These are phyloP conservation scores for Platysteira castanea DNA, from an alignment of 2,113 vertebrate species.

Conservation along the genomic window DNA sequence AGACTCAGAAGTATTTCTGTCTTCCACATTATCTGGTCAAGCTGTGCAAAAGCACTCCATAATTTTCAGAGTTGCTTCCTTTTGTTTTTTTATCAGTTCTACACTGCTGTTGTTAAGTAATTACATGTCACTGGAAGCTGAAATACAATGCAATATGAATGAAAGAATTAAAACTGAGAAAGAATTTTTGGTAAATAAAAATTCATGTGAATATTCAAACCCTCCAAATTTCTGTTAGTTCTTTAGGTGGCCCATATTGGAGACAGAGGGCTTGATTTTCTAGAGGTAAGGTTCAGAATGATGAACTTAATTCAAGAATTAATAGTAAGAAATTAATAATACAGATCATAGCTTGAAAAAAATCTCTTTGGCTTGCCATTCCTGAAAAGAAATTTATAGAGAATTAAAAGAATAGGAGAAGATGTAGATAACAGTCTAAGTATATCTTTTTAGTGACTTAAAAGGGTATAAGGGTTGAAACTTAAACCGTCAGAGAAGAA, in stretches of 20 bases:
- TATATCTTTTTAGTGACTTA: background rate
- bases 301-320: background rate
- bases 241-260: accelerated
- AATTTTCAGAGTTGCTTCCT: background rate
- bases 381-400: background rate
- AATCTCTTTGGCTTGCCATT: background rate
- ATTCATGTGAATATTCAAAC: background rate
- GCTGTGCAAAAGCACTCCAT: background rate
- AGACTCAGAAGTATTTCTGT: background rate
- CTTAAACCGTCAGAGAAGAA: background rate
- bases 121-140: background rate
- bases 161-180: background rate
- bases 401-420: background rate
- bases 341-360: background rate
- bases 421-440: background rate
- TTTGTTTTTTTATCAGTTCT: background rate
- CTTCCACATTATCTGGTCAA: background rate
- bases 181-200: background rate
- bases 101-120: background rate
- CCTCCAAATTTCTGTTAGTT: background rate
- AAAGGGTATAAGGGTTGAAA: background rate
- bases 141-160: background rate
- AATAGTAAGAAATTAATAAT: background rate
- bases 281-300: background rate
- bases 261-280: background rate